phyloP scores from a whole-genome alignment of 2,113 vertebrate species.

The Panthera leo region DNA sequence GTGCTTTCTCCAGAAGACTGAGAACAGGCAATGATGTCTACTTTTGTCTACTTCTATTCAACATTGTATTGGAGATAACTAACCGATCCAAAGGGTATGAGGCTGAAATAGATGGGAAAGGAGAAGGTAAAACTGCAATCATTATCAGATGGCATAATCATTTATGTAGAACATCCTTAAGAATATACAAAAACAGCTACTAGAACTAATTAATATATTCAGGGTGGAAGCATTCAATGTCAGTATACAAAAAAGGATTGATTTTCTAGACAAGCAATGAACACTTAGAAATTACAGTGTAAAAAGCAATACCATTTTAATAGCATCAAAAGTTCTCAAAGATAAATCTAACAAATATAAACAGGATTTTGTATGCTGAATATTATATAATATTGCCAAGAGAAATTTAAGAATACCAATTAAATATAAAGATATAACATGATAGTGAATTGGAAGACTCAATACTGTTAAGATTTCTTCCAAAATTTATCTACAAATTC shows the following conservation, averaged over 20 bases:
- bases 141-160: neutral
- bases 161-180: neutral
- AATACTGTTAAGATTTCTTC: neutral
- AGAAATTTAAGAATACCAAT: neutral
- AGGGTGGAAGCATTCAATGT: neutral
- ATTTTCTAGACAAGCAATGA: neutral
- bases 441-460: neutral
- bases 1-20: neutral
- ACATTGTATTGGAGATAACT: neutral
- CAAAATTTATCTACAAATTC: neutral
- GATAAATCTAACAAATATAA: neutral
- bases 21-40: neutral
- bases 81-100: neutral
- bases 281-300: neutral
- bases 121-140: neutral
- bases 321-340: neutral
- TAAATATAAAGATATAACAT: neutral
- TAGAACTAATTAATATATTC: constrained; percentile 2
- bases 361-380: neutral
- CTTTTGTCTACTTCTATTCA: neutral
- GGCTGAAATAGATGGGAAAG: neutral
- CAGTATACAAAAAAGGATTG: constrained; percentile 23
- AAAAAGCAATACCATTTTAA: neutral
- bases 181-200: neutral
- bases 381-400: neutral